A percentile compares a stretch with the other conserved stretches of the same genome.
phyloP scores from a whole-genome alignment of 2,888 invertebrate genomes.

The Epinotia ramella region DNA sequence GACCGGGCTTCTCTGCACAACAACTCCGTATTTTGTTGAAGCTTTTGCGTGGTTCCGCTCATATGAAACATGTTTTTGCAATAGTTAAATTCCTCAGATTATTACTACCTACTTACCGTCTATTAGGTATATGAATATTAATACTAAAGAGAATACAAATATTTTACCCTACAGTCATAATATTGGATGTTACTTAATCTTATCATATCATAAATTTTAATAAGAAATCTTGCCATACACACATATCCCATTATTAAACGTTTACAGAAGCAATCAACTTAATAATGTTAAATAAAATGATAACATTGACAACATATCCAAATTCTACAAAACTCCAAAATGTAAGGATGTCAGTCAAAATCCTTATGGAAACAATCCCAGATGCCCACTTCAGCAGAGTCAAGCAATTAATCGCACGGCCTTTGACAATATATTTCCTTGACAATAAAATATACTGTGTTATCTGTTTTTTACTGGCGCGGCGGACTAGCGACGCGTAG shows the following conservation, averaged over 20 bases:
- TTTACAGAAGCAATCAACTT: not conserved
- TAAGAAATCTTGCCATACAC: not conserved
- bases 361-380: constrained; percentile 58
- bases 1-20: constrained; percentile 63
- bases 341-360: constrained; percentile 51
- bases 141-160: too few relatives aligned
- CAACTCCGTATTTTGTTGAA: constrained; percentile 10
- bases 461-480: constrained; percentile 69
- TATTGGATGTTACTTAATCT: not conserved
- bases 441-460: constrained; percentile 81
- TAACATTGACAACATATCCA: constrained; percentile 41
- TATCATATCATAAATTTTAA: not conserved
- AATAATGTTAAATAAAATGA: constrained; percentile 21
- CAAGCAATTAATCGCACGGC: constrained; percentile 75
- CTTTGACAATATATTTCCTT: constrained; percentile 82
- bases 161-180: not conserved
- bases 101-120: not conserved
- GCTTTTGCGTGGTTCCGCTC: constrained; percentile 8
- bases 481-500: constrained; percentile 72
- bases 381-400: constrained; percentile 66
- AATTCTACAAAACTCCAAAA: constrained; percentile 44
- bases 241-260: not conserved
- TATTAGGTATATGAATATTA: constrained; percentile 1
- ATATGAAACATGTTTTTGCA: constrained; percentile 13
- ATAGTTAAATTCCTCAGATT: not conserved